A percentile compares a stretch with the other conserved stretches of the same genome.
Conservation (phyloP, 2,888 invertebrate species). For the Lithophane socia region DNA sequence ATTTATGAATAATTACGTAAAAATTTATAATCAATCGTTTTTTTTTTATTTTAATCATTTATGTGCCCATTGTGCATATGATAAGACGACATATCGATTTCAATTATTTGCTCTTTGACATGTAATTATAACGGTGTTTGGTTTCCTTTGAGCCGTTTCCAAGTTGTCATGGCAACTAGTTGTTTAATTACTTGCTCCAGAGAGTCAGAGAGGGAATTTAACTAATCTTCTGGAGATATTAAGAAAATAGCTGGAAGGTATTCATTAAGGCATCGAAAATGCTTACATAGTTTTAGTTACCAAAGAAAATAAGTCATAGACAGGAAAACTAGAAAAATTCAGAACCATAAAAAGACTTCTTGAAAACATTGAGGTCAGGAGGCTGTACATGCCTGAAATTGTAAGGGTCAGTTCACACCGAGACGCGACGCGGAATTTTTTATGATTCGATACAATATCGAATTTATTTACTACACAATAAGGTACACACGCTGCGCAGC, state of each 20-base stretch:
- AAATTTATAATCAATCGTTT: too few species aligned
- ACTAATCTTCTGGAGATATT: slow-evolving; percentile 12
- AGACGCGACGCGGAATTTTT: too few species aligned
- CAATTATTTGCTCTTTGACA: not conserved
- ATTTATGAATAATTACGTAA: too few species aligned
- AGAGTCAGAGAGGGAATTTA: not conserved
- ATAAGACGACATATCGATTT: not conserved
- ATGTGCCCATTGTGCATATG: too few species aligned
- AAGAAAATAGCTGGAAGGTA: slow-evolving; percentile 17
- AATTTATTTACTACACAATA: too few species aligned
- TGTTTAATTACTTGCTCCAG: slow-evolving; percentile 14
- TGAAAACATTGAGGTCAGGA: too few species aligned
- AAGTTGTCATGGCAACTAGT: slow-evolving; percentile 13
- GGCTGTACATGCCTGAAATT: too few species aligned
- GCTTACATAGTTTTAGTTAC: not conserved
- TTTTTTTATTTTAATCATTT: too few species aligned
- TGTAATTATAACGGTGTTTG: slow-evolving; percentile 1
- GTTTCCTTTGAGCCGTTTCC: slow-evolving; percentile 8
- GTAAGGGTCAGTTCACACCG: too few species aligned
- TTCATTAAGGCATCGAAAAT: slow-evolving; percentile 4
- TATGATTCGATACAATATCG: too few species aligned
- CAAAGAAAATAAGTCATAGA: not conserved
- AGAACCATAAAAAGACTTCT: too few species aligned
- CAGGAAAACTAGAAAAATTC: not conserved
- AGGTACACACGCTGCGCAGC: too few species aligned